These are phyloP conservation scores for Harpegnathos saltator DNA, from an alignment of 1,140 invertebrate genomes.

Conservation along the genomic window DNA sequence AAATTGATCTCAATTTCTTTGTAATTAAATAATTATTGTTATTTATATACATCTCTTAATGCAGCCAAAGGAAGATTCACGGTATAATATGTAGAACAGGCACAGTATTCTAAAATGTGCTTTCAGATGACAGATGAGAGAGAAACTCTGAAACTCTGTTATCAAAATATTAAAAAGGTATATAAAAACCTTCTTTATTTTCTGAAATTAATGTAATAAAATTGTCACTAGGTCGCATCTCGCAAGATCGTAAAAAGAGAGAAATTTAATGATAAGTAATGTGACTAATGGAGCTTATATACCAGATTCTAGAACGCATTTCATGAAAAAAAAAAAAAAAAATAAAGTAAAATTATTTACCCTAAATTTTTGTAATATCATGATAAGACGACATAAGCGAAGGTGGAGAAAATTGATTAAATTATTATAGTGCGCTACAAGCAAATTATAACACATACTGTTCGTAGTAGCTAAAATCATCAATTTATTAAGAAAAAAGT, in stretches of 20 bases:
- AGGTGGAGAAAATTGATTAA: slow-evolving; percentile 74
- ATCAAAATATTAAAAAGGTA: slow-evolving; percentile 55
- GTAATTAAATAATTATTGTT: slow-evolving; percentile 17
- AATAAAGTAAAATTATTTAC: slow-evolving; percentile 68
- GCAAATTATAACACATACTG: slow-evolving; percentile 79
- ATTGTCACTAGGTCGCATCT: slow-evolving; percentile 30
- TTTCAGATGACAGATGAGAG: slow-evolving; percentile 28
- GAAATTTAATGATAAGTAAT: slow-evolving; percentile 53
- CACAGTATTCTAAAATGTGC: slow-evolving; percentile 53
- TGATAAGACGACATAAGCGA: slow-evolving; percentile 68
- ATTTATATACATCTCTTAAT: slow-evolving; percentile 43
- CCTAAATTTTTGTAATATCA: slow-evolving; percentile 75
- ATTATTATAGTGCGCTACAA: slow-evolving; percentile 78
- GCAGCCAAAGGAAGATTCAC: background rate
- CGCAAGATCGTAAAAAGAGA: slow-evolving; percentile 13
- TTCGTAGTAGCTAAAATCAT: slow-evolving; percentile 83
- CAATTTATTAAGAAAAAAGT: slow-evolving; percentile 82
- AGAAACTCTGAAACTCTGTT: slow-evolving; percentile 61
- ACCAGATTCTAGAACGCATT: slow-evolving; percentile 68
- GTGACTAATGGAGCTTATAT: slow-evolving; percentile 71
- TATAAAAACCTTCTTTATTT: slow-evolving; percentile 63
- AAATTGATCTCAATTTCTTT: background rate
- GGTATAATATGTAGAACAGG: slow-evolving; percentile 30
- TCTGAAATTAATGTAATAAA: slow-evolving; percentile 59
- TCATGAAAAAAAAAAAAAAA: slow-evolving; percentile 66